phyloP scores from a whole-genome alignment of 2,797 vertebrate genomes.

The Lates japonicus region DNA sequence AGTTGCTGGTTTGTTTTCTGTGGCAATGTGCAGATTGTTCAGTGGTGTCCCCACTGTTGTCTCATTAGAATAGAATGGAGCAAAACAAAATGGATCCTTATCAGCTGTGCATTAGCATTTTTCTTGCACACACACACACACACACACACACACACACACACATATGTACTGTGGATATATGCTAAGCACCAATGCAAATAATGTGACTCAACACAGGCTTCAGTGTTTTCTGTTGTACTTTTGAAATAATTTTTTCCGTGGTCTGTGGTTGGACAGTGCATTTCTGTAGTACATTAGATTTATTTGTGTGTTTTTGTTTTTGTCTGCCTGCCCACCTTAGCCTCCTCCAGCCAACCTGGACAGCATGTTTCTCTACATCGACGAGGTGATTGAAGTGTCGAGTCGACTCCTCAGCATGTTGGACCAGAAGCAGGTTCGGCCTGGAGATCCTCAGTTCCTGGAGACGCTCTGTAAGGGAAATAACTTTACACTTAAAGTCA shows the following conservation, averaged over 20 bases:
- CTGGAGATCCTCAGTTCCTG: conserved; percentile 83
- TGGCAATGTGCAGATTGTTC: conserved; percentile 48
- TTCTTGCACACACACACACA: neutral
- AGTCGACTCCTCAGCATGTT: conserved; percentile 87
- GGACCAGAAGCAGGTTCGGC: conserved; percentile 77
- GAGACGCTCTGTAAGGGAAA: conserved; percentile 88
- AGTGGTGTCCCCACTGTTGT: conserved; percentile 28
- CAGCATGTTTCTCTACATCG: conserved; percentile 91
- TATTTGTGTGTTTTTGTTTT: neutral
- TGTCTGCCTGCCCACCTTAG: conserved; percentile 69
- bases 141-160: neutral
- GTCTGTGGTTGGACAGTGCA: neutral
- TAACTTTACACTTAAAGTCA: neutral
- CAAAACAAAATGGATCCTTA: conserved; percentile 19
- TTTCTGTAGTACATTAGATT: neutral
- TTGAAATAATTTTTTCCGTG: neutral
- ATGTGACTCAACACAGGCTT: neutral
- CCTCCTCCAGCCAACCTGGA: conserved; percentile 89
- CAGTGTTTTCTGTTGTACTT: neutral
- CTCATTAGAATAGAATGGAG: conserved; percentile 39
- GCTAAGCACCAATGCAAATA: neutral
- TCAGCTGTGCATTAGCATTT: conserved; percentile 22
- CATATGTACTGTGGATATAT: neutral
- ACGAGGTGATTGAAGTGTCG: conserved; percentile 90
- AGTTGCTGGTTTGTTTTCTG: conserved; percentile 55